These are phyloP conservation scores for Theonella swinhoei DNA, from an alignment of 37 sponge, comb jelly and placozoan species.

Conservation along the genomic window DNA sequence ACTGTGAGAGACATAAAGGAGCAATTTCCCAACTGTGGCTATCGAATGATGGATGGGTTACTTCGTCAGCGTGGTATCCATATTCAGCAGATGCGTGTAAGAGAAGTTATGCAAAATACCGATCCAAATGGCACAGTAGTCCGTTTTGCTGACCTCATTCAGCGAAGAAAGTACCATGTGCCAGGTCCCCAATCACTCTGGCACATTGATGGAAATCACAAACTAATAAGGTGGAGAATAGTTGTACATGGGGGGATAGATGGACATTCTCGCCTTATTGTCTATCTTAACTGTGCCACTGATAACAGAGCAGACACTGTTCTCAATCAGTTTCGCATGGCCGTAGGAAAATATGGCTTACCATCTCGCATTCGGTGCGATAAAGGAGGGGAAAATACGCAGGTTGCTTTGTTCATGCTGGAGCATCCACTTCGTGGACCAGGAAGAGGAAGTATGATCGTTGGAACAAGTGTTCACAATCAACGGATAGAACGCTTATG, in stretches of 20 bases:
- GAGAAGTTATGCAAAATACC: slow-evolving; percentile 5
- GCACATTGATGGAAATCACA: slow-evolving; percentile 68
- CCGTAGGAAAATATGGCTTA: slow-evolving; percentile 35
- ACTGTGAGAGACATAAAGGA: neutral
- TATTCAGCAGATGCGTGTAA: neutral
- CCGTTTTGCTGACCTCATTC: neutral
- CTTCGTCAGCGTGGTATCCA: neutral
- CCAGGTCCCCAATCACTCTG: slow-evolving; percentile 16
- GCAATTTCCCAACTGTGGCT: slow-evolving; percentile 13
- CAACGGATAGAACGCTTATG: slow-evolving; percentile 61
- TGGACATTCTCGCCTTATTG: slow-evolving; percentile 46
- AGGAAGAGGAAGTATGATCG: slow-evolving; percentile 35
- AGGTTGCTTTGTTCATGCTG: slow-evolving; percentile 39
- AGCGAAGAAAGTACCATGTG: slow-evolving; percentile 1
- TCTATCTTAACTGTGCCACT: slow-evolving; percentile 16
- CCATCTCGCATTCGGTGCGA: slow-evolving; percentile 62
- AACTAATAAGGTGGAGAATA: slow-evolving; percentile 64
- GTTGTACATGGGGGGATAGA: slow-evolving; percentile 63
- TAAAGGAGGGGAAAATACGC: slow-evolving; percentile 49
- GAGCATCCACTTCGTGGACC: slow-evolving; percentile 58
- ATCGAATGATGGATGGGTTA: neutral
- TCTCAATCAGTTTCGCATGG: slow-evolving; percentile 20
- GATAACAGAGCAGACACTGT: slow-evolving; percentile 58
- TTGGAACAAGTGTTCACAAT: slow-evolving; percentile 63
- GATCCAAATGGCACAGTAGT: neutral